Conservation (phyloP, 2,113 vertebrate genomes). For the Gymnogyps californianus region DNA sequence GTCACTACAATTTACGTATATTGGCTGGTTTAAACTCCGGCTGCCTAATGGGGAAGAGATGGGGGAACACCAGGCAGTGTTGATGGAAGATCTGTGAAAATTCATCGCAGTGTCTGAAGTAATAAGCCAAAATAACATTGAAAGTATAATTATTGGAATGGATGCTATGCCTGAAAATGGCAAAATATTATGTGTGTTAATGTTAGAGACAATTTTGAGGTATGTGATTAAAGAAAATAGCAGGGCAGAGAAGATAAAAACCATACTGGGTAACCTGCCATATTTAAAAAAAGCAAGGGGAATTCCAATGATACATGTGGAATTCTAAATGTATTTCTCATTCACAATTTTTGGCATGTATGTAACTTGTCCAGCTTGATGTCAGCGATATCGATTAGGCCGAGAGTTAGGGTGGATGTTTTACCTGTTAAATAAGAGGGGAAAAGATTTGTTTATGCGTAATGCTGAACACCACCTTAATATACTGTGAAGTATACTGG, state of each 20-base stretch:
- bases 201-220: background rate
- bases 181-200: background rate
- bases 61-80: background rate
- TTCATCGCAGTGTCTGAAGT: background rate
- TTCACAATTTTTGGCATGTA: fast-evolving
- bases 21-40: background rate
- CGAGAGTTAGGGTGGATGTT: background rate
- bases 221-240: background rate
- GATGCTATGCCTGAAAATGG: background rate
- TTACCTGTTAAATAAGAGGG: background rate
- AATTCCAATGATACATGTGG: fast-evolving
- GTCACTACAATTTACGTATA: fast-evolving
- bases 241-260: background rate
- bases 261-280: background rate
- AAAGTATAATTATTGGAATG: background rate
- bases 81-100: background rate
- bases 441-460: fast-evolving
- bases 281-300: background rate
- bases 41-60: background rate
- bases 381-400: background rate
- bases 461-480: fast-evolving
- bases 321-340: background rate
- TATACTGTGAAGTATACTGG: fast-evolving
- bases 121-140: background rate
- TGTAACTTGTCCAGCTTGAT: background rate